Evolutionary conservation across 2,797 vertebrate genomes (phyloP).

Genomic region (Falco novaeseelandiae): DNA sequence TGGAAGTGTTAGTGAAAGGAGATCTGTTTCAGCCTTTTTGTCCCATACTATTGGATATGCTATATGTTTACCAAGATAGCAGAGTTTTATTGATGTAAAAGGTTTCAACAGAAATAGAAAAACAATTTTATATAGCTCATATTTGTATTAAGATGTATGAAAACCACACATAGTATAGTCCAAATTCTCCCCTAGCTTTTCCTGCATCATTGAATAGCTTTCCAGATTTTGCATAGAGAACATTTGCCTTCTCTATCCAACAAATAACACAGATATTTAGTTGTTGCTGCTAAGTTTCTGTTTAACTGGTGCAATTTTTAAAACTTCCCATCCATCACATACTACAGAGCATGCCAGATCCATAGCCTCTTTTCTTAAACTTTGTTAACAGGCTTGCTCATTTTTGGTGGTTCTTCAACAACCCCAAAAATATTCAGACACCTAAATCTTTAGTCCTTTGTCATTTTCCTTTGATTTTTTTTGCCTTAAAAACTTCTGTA

Average conservation of each 20-base stretch:
- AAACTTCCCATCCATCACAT: background rate
- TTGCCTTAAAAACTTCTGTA: conserved; percentile 4
- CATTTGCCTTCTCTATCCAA: background rate
- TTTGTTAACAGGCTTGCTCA: background rate
- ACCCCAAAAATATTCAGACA: background rate
- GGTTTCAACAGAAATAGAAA: background rate
- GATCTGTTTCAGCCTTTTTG: background rate
- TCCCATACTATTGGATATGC: background rate
- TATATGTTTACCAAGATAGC: background rate
- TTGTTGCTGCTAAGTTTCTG: background rate
- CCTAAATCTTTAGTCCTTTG: background rate
- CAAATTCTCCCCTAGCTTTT: background rate
- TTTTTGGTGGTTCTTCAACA: background rate
- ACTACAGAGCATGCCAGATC: background rate
- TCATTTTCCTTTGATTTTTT: conserved; percentile 6
- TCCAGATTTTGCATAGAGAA: background rate
- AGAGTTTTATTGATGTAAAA: background rate
- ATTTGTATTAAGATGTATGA: background rate
- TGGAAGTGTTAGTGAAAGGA: background rate
- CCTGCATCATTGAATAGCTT: background rate
- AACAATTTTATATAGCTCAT: background rate
- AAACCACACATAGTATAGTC: background rate
- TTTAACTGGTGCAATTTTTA: background rate
- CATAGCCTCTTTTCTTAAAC: background rate
- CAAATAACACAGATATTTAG: background rate